phyloP scores from a whole-genome alignment of 2,113 vertebrate genomes.

The Pachypanchax playfairii region DNA sequence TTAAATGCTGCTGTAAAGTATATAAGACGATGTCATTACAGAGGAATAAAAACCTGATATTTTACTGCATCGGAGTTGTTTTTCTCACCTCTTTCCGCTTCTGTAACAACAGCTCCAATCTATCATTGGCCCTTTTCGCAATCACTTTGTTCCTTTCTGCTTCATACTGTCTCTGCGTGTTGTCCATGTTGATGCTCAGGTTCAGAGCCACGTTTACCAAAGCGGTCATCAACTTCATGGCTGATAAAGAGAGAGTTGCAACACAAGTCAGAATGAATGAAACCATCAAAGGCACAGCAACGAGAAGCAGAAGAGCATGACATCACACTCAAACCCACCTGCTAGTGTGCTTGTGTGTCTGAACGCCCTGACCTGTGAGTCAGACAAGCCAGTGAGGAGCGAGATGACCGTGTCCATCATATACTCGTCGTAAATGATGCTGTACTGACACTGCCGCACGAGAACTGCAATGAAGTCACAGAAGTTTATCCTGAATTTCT shows the following conservation, averaged over 20 bases:
- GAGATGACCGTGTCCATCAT: slow-evolving; percentile 99
- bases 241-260: slow-evolving; percentile 64
- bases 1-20: not conserved
- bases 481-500: slow-evolving; percentile 95
- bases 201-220: slow-evolving; percentile 92
- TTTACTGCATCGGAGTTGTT: not conserved
- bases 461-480: slow-evolving; percentile 95
- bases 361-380: slow-evolving; percentile 96
- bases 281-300: not conserved
- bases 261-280: not conserved
- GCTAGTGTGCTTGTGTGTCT: slow-evolving; percentile 96
- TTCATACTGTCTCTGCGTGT: slow-evolving; percentile 96
- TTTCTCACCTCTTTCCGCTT: slow-evolving; percentile 93
- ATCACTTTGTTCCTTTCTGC: slow-evolving; percentile 95
- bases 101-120: slow-evolving; percentile 91
- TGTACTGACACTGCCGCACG: slow-evolving; percentile 96
- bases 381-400: slow-evolving; percentile 94
- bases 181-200: slow-evolving; percentile 99
- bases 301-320: not conserved
- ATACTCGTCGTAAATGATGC: slow-evolving; percentile 98
- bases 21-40: too few relatives aligned
- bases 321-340: slow-evolving; percentile 75
- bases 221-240: slow-evolving; percentile 96
- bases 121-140: slow-evolving; percentile 93
- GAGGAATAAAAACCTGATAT: not conserved